Evolutionary conservation across 2,888 invertebrate genomes (phyloP).

Genomic region (Pyrrhosoma nymphula): DNA sequence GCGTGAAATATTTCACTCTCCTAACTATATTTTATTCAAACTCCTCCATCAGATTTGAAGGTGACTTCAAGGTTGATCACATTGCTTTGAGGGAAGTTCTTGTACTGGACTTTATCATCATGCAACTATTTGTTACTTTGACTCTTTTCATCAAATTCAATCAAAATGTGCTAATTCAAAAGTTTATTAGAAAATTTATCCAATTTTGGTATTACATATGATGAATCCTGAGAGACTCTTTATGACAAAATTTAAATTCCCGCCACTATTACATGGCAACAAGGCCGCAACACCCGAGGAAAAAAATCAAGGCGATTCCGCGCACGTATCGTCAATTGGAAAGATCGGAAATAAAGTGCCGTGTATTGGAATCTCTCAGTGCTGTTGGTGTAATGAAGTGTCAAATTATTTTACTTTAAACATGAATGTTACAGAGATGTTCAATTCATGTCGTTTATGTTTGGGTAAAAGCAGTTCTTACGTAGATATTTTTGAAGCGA

Average conservation of each 20-base stretch:
- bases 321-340: conserved; percentile 14
- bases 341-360: neutral
- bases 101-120: neutral
- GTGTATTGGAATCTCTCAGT: neutral
- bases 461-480: conserved; percentile 29
- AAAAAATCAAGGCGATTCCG: neutral
- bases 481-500: conserved; percentile 50
- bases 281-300: neutral
- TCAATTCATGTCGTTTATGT: conserved; percentile 52
- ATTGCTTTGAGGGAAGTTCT: neutral
- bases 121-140: too few relatives aligned
- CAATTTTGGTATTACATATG: too few relatives aligned
- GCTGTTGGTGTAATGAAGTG: neutral
- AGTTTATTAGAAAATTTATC: too few relatives aligned
- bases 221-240: too few relatives aligned
- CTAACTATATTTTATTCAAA: too few relatives aligned
- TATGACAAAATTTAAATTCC: neutral
- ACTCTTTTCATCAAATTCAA: too few relatives aligned
- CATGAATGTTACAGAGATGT: conserved; percentile 55
- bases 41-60: neutral
- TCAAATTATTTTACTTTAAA: neutral
- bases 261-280: conserved; percentile 48
- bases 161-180: too few relatives aligned
- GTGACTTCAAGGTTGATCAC: conserved; percentile 14
- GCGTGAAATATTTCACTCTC: too few relatives aligned